A percentile compares a stretch with the other conserved stretches of the same genome.
phyloP scores from a whole-genome alignment of 1,140 invertebrate genomes.

The Neodiprion fabricii region DNA sequence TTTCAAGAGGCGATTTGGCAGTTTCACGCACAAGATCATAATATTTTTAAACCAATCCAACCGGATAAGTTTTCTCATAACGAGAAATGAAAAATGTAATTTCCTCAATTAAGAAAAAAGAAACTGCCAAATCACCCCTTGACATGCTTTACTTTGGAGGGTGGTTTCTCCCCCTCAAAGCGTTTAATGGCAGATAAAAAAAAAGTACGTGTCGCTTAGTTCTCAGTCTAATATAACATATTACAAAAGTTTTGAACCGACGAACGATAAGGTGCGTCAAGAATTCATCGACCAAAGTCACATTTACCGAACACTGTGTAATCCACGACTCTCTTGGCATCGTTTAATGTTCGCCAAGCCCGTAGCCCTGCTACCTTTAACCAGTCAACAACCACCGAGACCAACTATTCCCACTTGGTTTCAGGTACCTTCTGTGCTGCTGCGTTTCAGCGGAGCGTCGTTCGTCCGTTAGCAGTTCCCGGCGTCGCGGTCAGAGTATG shows the following conservation, averaged over 20 bases:
- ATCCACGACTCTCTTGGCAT: background rate
- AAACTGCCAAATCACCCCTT: too few relatives aligned
- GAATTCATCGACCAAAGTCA: background rate
- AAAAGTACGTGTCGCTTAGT: too few relatives aligned
- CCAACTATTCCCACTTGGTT: conserved; percentile 12
- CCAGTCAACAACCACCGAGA: too few relatives aligned
- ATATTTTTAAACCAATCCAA: too few relatives aligned
- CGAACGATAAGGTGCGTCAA: background rate
- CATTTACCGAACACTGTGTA: background rate
- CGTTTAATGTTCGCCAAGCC: background rate
- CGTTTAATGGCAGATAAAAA: too few relatives aligned
- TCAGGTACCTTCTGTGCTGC: conserved; percentile 50
- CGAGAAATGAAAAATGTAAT: too few relatives aligned
- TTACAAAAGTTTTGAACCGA: background rate
- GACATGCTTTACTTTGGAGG: too few relatives aligned
- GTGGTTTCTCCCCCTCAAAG: too few relatives aligned
- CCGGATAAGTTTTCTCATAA: too few relatives aligned
- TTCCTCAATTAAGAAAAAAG: too few relatives aligned
- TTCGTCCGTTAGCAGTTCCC: conserved; percentile 37
- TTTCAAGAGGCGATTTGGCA: too few relatives aligned
- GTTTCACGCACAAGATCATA: too few relatives aligned
- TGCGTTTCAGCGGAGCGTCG: conserved; percentile 35
- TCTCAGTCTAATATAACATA: background rate
- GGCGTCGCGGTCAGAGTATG: conserved; percentile 44
- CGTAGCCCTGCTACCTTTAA: background rate